Evolutionary conservation across 2,888 invertebrate genomes (phyloP).

Genomic region (Ophioninae sp.): DNA sequence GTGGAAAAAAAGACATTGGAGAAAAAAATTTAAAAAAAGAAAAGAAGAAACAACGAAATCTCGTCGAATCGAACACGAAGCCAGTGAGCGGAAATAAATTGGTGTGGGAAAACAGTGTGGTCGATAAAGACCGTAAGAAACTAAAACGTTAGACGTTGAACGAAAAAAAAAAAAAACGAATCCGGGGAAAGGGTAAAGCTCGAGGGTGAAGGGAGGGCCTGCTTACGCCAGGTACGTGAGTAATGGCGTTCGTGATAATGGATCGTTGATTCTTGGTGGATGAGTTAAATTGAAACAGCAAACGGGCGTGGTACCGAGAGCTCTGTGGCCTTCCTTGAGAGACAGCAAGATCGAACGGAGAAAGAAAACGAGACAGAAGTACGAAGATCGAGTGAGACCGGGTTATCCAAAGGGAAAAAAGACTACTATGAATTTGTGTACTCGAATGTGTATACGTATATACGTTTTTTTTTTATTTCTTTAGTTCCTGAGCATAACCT

Average conservation of each 20-base stretch:
- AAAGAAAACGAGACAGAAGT: conserved; percentile 27
- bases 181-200: background rate
- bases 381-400: background rate
- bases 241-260: conserved; percentile 68
- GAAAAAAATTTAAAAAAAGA: too few relatives aligned
- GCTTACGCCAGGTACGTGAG: conserved; percentile 66
- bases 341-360: conserved; percentile 9
- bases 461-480: too few relatives aligned
- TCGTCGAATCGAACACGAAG: too few relatives aligned
- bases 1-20: too few relatives aligned
- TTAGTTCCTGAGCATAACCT: too few relatives aligned
- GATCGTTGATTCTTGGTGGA: conserved; percentile 65
- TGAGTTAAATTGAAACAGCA: conserved; percentile 68
- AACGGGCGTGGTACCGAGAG: conserved; percentile 65
- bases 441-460: conserved; percentile 5
- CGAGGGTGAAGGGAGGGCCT: conserved; percentile 44
- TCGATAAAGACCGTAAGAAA: conserved; percentile 9
- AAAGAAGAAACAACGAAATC: too few relatives aligned
- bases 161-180: conserved; percentile 20
- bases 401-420: background rate
- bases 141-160: conserved; percentile 22
- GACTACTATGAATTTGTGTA: background rate
- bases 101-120: conserved; percentile 10
- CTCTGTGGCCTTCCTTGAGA: conserved; percentile 31
- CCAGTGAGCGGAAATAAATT: background rate